Evolutionary conservation across 2,888 invertebrate genomes (phyloP).

Genomic region (Acanthosoma haemorrhoidale): DNA sequence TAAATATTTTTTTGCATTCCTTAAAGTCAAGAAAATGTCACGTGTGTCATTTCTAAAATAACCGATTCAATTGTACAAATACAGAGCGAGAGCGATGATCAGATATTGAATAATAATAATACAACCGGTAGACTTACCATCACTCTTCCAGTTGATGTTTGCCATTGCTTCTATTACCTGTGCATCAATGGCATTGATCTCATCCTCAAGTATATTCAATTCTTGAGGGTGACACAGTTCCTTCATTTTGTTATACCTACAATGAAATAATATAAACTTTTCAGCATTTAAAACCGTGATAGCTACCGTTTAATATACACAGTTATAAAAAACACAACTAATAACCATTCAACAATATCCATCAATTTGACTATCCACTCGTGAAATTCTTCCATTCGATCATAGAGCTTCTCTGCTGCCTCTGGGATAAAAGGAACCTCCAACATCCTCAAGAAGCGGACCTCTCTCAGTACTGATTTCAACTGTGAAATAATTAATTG

Average conservation of each 20-base stretch:
- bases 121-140: too few species aligned
- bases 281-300: neutral
- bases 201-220: conserved; percentile 66
- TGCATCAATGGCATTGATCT: conserved; percentile 68
- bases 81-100: too few species aligned
- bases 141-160: conserved; percentile 71
- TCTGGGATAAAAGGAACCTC: conserved; percentile 58
- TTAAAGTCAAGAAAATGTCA: too few species aligned
- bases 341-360: conserved; percentile 65
- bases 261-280: neutral
- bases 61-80: too few species aligned
- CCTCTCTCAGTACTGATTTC: conserved; percentile 69
- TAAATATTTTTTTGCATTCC: too few species aligned
- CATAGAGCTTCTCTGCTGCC: conserved; percentile 62
- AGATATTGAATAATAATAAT: too few species aligned
- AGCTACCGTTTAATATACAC: neutral
- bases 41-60: too few species aligned
- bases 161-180: conserved; percentile 63
- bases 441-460: conserved; percentile 68
- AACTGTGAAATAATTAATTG: conserved; percentile 52
- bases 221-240: conserved; percentile 70
- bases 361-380: conserved; percentile 67
- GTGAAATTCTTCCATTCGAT: conserved; percentile 62
- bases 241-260: conserved; percentile 75
- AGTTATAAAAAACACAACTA: neutral